Conservation (phyloP, 2,113 vertebrate species). For the Hemicordylus capensis region DNA sequence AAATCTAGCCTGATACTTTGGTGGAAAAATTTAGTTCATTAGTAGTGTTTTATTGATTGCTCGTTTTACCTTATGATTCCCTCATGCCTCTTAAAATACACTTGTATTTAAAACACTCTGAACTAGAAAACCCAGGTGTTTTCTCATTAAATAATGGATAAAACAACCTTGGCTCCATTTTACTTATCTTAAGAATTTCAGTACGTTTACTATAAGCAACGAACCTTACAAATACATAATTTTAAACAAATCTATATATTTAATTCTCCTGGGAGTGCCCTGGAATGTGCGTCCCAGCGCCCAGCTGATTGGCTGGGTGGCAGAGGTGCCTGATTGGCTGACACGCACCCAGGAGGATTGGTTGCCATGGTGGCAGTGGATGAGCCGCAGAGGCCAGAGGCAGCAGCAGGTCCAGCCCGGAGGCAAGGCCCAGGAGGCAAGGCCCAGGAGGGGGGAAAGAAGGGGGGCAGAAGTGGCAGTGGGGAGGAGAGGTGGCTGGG, state of each 20-base stretch:
- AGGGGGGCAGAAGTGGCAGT: no score
- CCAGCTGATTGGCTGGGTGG: no score
- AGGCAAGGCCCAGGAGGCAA: no score
- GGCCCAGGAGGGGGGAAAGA: no score
- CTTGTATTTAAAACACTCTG: conserved; percentile 40
- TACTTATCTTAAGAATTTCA: conserved; percentile 11
- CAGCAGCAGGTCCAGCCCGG: no score
- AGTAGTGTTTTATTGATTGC: neutral
- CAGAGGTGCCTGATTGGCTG: no score
- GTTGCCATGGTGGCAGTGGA: no score
- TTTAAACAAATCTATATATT: conserved; percentile 9
- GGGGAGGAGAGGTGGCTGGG: no score
- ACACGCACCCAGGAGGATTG: no score
- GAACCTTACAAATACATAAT: neutral
- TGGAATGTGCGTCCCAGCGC: no score
- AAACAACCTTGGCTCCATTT: neutral
- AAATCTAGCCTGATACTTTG: conserved; percentile 30
- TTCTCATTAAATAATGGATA: conserved; percentile 18
- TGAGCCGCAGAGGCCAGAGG: no score
- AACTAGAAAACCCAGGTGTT: neutral
- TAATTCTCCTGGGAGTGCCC: no score
- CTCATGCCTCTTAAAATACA: conserved; percentile 24
- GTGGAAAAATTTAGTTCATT: conserved; percentile 20
- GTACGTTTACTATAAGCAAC: conserved; percentile 4
- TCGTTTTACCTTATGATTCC: conserved; percentile 39